Evolutionary conservation across 2,888 invertebrate genomes (phyloP).

Genomic region (Philaethria dido): DNA sequence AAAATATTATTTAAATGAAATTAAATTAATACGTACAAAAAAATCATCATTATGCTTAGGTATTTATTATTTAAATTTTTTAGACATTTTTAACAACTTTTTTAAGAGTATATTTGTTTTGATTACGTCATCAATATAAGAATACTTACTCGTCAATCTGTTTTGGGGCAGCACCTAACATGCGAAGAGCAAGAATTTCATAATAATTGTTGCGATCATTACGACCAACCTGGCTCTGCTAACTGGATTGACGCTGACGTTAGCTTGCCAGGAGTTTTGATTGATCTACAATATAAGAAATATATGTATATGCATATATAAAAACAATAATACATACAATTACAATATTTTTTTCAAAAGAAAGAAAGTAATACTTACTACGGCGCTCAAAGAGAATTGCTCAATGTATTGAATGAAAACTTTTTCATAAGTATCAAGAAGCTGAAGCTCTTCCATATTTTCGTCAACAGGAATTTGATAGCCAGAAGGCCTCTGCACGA

Average conservation of each 20-base stretch:
- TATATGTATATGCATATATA: slow-evolving; percentile 66
- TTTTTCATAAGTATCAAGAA: slow-evolving; percentile 85
- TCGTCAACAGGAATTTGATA: slow-evolving; percentile 83
- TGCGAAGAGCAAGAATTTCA: slow-evolving; percentile 81
- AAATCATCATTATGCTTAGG: background rate
- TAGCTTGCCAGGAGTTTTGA: slow-evolving; percentile 73
- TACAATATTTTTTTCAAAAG: background rate
- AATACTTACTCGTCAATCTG: slow-evolving; percentile 46
- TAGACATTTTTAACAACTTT: too few species aligned
- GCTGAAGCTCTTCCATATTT: slow-evolving; percentile 72
- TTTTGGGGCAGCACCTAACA: slow-evolving; percentile 55
- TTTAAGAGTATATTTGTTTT: background rate
- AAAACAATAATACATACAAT: background rate
- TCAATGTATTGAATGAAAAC: slow-evolving; percentile 76
- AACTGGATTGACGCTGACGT: too few species aligned
- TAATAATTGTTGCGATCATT: slow-evolving; percentile 78
- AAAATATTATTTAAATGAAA: too few species aligned
- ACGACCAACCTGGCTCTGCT: slow-evolving; percentile 60
- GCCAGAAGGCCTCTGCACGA: slow-evolving; percentile 62
- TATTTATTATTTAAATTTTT: background rate
- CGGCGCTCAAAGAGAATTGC: slow-evolving; percentile 85
- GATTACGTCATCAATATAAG: too few species aligned
- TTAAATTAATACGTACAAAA: too few species aligned
- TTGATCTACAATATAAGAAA: slow-evolving; percentile 55
- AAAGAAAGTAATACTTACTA: slow-evolving; percentile 62